phyloP scores from a whole-genome alignment of 2,797 vertebrate genomes.

The Epinephelus coioides region DNA sequence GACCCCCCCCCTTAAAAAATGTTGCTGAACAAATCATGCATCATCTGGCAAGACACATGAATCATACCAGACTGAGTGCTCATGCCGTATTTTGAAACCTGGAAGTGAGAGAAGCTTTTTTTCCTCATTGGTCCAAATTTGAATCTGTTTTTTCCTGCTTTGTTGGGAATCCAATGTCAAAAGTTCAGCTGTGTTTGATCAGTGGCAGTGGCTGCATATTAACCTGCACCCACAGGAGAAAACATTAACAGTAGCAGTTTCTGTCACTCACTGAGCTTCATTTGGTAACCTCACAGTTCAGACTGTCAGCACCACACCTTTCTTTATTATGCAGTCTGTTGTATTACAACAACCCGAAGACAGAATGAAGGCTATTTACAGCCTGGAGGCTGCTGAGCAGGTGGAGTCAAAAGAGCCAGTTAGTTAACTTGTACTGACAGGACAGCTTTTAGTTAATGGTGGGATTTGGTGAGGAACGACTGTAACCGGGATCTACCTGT shows the following conservation, averaged over 20 bases:
- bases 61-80: slow-evolving; percentile 47
- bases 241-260: slow-evolving; percentile 50
- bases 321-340: slow-evolving; percentile 36
- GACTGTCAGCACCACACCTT: slow-evolving; percentile 65
- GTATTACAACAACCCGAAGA: slow-evolving; percentile 13
- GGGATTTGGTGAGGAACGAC: slow-evolving; percentile 2
- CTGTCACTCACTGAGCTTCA: slow-evolving; percentile 37
- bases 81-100: slow-evolving; percentile 29
- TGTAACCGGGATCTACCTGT: not conserved
- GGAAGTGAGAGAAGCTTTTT: not conserved
- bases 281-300: slow-evolving; percentile 18
- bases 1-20: slow-evolving; percentile 28
- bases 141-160: slow-evolving; percentile 1
- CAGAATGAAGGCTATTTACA: slow-evolving; percentile 21
- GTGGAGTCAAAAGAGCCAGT: slow-evolving; percentile 40
- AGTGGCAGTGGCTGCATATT: slow-evolving; percentile 19
- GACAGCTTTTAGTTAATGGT: not conserved
- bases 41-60: slow-evolving; percentile 58
- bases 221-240: slow-evolving; percentile 15
- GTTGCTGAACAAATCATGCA: slow-evolving; percentile 33
- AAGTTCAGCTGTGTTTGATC: slow-evolving; percentile 38
- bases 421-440: slow-evolving; percentile 17
- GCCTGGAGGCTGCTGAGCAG: slow-evolving; percentile 51
- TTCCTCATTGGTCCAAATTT: not conserved
- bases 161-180: not conserved